Percentiles rank a stretch among this genome's conserved stretches.
Evolutionary conservation across 2,113 vertebrate species (phyloP).

Genomic region (Drymodes brunneopygia): DNA sequence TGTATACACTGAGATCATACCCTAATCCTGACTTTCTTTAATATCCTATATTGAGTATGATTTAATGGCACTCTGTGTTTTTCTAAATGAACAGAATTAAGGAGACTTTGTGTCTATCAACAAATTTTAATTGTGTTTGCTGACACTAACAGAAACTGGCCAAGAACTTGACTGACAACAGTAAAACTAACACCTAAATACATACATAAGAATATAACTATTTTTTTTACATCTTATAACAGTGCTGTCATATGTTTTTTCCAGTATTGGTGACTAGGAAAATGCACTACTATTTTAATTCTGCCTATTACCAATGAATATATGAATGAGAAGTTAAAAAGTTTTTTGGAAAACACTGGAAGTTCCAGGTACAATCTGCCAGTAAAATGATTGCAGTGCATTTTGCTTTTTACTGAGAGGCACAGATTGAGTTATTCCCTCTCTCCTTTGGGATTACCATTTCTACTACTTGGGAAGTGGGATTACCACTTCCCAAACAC

Average conservation of each 20-base stretch:
- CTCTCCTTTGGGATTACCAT: background rate
- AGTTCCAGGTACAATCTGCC: background rate
- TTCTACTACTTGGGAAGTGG: no score
- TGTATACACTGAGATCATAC: fast-evolving
- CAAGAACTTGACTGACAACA: background rate
- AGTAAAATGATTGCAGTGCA: background rate
- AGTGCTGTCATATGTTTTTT: background rate
- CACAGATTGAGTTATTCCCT: background rate
- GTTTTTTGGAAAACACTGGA: background rate
- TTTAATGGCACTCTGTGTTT: background rate
- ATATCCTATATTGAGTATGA: background rate
- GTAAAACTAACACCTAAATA: background rate
- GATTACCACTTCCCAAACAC: background rate
- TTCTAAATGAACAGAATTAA: background rate
- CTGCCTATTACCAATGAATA: background rate
- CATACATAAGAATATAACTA: background rate
- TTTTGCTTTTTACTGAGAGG: background rate
- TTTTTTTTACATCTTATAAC: background rate
- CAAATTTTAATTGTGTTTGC: background rate
- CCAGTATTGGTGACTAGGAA: background rate
- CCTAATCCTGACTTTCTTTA: background rate
- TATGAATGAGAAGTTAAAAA: background rate
- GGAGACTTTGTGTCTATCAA: background rate
- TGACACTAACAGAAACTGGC: background rate
- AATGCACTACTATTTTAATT: background rate